Evolutionary conservation across 1,140 invertebrate genomes (phyloP), one percentile per base, ranked within the genome.

Genomic region (Drosophila punjabiensis): DNA sequence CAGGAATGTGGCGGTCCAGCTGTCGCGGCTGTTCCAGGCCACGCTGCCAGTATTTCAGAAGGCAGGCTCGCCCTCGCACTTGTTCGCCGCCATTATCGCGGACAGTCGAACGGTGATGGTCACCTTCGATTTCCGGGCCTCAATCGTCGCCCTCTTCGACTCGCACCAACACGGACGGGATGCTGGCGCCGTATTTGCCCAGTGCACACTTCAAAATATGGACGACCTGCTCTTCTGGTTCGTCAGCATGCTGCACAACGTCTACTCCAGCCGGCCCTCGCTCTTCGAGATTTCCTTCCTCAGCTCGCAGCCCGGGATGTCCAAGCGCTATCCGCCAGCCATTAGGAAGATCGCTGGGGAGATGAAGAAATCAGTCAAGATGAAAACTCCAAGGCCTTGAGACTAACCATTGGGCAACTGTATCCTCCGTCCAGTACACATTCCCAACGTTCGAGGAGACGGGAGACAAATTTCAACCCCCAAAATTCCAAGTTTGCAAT

Each of bases 61-160:
- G 76, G 76, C 86, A n/a, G 18, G 32, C 45, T 32, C 65, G 35
- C 41, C 79, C 11, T 62, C 70, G n/a, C 73, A 91, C 47, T 73
- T 92, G 3, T 92, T 92, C 63, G 82, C 91, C 14, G 91, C 88
- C 20, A 83, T 92, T 8, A 92, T 92, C 20, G 91, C 91, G 8
- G 91, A 92, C 52, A 90, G 91, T 80, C 91, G 91, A 16, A 92
- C 91, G 8, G 89, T 92, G 13, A 82, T 90, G 75, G 80, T 92
- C 20, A 84, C 90, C 56, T 90, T 92, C 43, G 91, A 92, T 41
- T 88, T 92, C 59, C 88, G 83, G 11, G 73, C 76, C 53, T 80
- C 81, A 4, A 82, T 92, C 24, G 79, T 92, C 5, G 89, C 85
- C 11, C 79, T 92, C 35, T 92, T 92, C 55, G 91, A 92, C 53